Evolutionary conservation across 2,888 invertebrate genomes (phyloP).

Genomic region (Belgica antarctica): DNA sequence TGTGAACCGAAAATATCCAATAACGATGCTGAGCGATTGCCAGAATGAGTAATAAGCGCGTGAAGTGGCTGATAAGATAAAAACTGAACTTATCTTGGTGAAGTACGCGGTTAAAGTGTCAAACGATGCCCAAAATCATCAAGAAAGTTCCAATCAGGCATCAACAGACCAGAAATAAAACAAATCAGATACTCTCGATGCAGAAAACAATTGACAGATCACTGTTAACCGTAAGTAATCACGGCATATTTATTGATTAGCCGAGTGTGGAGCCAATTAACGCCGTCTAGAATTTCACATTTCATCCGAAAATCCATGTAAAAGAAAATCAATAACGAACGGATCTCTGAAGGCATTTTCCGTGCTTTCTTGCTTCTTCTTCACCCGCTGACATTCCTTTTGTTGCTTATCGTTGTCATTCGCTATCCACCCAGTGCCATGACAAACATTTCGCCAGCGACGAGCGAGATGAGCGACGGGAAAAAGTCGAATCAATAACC

Average conservation of each 20-base stretch:
- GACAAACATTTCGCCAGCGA: no score
- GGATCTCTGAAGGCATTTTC: neutral
- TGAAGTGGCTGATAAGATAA: slow-evolving; percentile 26
- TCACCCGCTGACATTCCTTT: neutral
- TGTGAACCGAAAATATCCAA: neutral
- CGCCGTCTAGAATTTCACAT: slow-evolving; percentile 11
- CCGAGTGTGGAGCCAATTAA: neutral
- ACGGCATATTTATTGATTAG: neutral
- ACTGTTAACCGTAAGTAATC: slow-evolving; percentile 27
- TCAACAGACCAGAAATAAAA: slow-evolving; percentile 25
- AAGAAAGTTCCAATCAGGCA: slow-evolving; percentile 40
- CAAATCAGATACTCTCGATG: slow-evolving; percentile 41
- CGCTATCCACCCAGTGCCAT: neutral
- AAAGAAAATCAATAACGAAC: slow-evolving; percentile 21
- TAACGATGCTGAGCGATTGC: neutral
- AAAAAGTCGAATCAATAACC: slow-evolving; percentile 39
- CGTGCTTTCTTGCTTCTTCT: neutral
- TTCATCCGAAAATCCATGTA: neutral
- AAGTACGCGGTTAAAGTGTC: no score
- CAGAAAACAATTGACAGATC: slow-evolving; percentile 38
- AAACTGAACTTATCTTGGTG: slow-evolving; percentile 1
- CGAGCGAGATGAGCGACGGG: no score
- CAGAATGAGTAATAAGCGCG: slow-evolving; percentile 24
- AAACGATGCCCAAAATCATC: slow-evolving; percentile 42
- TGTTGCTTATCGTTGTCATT: neutral